Base-by-base conservation (phyloP, 2,797 vertebrate genomes). In the Uromys caudimaculatus region DNA sequence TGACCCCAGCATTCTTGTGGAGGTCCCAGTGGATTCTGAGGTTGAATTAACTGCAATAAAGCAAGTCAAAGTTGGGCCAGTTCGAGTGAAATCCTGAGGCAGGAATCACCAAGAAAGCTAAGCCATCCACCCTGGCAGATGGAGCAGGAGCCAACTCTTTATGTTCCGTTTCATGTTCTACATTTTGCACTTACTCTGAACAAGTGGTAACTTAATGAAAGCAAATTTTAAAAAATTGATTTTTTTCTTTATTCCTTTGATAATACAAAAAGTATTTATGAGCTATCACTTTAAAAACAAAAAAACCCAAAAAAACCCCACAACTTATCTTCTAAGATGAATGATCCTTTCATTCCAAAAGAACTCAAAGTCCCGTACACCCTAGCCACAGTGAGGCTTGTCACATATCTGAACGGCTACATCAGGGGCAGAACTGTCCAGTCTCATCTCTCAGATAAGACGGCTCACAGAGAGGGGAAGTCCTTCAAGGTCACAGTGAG, bases 251-350 rank as follows among this genome's bases (percentile, higher is more conserved):
- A 71, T 91, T 95, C 44, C 86, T 94, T 89, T 90, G 64, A 94
- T 93, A 91, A 97, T 96, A 54, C 13, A 86, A 94, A 92, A 96
- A 90, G 78, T 62, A 90, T 60, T 71, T 93, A 56, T 71, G 85
- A 75, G 71, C 92, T 77, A 86, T 67, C 38, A 41, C 9, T 78
- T 60, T 73, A 64, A 47, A 69, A 69, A 69, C 3, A 17, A 69
- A n/a, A 19, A n/a, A 69, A 69, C 35, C 19, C 8, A 69, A n/a
- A 10, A 38, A 87, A 38, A n/a, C n/a, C n/a, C n/a, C n/a, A n/a
- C n/a, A n/a, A n/a, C n/a, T 95, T 96, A 93, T 95, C 96, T 96
- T 90, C 73, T 19, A 64, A 95, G 78, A 97, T 89, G 73, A 97
- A 92, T 90, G 58, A 93, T 69, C 44, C 52, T 90, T 97, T 96